These are phyloP conservation scores for Atopsyche davidsoni DNA, from an alignment of 1,140 invertebrate species.

Conservation along the genomic window DNA sequence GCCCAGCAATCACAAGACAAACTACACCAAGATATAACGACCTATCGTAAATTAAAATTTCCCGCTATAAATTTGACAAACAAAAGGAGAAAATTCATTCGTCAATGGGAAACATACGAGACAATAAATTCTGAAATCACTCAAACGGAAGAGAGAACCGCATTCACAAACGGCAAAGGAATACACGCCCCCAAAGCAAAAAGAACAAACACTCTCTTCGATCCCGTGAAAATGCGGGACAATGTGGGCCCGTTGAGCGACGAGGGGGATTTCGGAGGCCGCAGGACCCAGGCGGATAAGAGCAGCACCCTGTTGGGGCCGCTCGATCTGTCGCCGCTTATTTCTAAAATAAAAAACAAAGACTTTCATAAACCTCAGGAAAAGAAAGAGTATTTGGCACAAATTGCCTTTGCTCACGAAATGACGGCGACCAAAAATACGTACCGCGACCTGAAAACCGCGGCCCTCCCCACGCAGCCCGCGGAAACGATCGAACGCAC, in stretches of 20 bases:
- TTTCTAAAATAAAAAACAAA: constrained; percentile 20
- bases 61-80: too few relatives aligned
- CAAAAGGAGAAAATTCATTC: too few relatives aligned
- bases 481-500: too few relatives aligned
- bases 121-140: too few relatives aligned
- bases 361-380: constrained; percentile 2
- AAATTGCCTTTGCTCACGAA: constrained; percentile 2
- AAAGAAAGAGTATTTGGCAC: neutral
- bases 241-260: constrained; percentile 7
- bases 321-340: constrained; percentile 19
- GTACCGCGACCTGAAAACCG: neutral
- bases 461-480: too few relatives aligned
- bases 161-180: neutral
- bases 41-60: too few relatives aligned
- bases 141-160: too few relatives aligned
- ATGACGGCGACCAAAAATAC: constrained; percentile 1
- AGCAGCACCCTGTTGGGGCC: constrained; percentile 24
- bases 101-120: too few relatives aligned
- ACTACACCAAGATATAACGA: too few relatives aligned
- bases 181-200: constrained; percentile 6
- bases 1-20: too few relatives aligned
- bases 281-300: constrained; percentile 15
- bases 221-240: neutral
- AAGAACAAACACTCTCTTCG: constrained; percentile 1
- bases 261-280: constrained; percentile 6